Evolutionary conservation across 2,113 vertebrate genomes (phyloP), one percentile per base, ranked within the genome.

Genomic region (Odocoileus virginianus): DNA sequence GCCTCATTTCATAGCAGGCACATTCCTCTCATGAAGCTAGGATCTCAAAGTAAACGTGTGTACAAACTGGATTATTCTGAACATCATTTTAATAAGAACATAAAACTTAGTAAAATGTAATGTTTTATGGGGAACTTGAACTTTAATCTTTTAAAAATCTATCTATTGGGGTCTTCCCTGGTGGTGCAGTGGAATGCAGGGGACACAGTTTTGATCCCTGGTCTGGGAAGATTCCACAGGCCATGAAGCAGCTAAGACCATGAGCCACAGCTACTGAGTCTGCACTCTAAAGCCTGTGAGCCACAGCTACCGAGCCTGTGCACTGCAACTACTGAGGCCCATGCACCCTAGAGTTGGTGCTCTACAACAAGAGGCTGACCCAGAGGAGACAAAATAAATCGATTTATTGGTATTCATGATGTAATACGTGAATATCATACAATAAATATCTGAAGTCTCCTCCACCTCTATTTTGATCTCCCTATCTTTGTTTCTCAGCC

Each of bases 91-190:
- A 88, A 79, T 74, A 83, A 90, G 78, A 89, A 84, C 28, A 28
- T 43, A 27, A 94, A 89, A 50, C 23, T 57, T 40, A 86, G 88
- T 52, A 71, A 85, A 50, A 47, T 52, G 28, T 12, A 36, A 67
- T 92, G 23, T 92, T 94, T n/a, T 86, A n/a, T 21, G 61, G 71
- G 87, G 92, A 27, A 96, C n/a, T n/a, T 64, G 64, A 36, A 57
- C 7, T 91, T 88, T 84, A 87, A 61, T 50, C 81, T 83, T 87
- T 83, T 67, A 74, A 30, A 79, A 79, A 30, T 79, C 14, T 79
- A 43, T 25, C 11, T 74, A 74, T 6, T 74, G 36, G 36, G 11
- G 71, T 40, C 71, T 74, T 43, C 11, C 36, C 71, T 25, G 36
- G 21, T 3, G 21, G 21, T 25, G 11, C 5, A 25, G 36, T 23